Evolutionary conservation across 2,888 invertebrate species (phyloP).

Genomic region (Ichneumoninae sp.): DNA sequence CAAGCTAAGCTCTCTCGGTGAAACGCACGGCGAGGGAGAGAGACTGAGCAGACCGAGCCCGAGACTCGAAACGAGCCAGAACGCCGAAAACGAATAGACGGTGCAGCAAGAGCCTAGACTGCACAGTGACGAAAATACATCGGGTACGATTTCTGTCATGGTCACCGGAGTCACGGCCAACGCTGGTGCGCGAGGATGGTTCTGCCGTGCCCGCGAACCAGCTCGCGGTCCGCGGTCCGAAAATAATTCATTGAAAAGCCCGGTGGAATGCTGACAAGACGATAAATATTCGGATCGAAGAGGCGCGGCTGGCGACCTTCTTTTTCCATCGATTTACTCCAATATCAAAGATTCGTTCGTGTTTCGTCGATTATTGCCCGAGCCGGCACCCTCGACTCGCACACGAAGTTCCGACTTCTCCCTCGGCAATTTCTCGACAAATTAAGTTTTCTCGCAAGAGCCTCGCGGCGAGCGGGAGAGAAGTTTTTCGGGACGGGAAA

Average conservation of each 20-base stretch:
- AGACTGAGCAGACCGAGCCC: conserved; percentile 50
- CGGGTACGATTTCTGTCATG: conserved; percentile 64
- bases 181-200: conserved; percentile 34
- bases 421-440: conserved; percentile 52
- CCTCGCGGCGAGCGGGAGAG: conserved; percentile 4
- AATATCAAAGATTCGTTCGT: conserved; percentile 25
- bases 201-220: background rate
- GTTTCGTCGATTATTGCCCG: conserved; percentile 11
- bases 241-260: conserved; percentile 56
- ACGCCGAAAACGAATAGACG: conserved; percentile 53
- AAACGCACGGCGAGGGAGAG: background rate
- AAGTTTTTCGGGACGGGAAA: conserved; percentile 18
- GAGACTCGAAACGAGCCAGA: conserved; percentile 44
- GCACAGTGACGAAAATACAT: conserved; percentile 63
- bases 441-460: conserved; percentile 46
- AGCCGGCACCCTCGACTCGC: background rate
- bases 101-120: conserved; percentile 41
- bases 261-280: background rate
- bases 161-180: conserved; percentile 67
- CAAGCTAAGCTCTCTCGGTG: background rate
- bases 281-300: conserved; percentile 6
- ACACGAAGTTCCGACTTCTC: background rate
- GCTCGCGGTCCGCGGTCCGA: background rate
- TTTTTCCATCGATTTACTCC: background rate
- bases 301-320: background rate